These are phyloP conservation scores for Sphaeridia pumilis DNA, from an alignment of 2,888 invertebrate species.

Conservation along the genomic window DNA sequence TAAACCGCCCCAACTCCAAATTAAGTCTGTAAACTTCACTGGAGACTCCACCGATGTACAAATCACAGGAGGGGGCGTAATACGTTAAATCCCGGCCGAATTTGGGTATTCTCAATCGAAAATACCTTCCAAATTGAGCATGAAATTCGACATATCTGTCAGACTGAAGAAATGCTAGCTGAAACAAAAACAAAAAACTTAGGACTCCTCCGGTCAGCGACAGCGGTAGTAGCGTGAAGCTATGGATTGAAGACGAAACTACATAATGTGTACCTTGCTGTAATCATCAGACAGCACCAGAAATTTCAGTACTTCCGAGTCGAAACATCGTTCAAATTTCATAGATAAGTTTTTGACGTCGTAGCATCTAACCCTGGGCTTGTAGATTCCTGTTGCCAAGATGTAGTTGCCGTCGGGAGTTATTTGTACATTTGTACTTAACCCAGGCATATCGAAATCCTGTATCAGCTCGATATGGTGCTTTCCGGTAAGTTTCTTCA, in stretches of 20 bases:
- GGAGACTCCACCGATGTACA: constrained; percentile 78
- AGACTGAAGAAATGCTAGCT: constrained; percentile 79
- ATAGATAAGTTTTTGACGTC: constrained; percentile 90
- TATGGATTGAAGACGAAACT: too few relatives aligned
- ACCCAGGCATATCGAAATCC: constrained; percentile 97
- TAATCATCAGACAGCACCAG: constrained; percentile 90
- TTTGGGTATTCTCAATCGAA: constrained; percentile 79
- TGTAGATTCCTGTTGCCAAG: constrained; percentile 86
- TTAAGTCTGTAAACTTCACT: constrained; percentile 85
- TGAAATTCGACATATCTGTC: constrained; percentile 93
- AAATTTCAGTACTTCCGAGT: constrained; percentile 91
- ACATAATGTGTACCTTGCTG: constrained; percentile 82
- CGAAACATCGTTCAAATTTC: constrained; percentile 96
- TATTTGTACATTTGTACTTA: constrained; percentile 70
- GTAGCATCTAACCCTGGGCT: constrained; percentile 89
- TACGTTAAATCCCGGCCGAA: constrained; percentile 91
- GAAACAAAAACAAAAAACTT: too few relatives aligned
- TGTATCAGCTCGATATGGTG: constrained; percentile 91
- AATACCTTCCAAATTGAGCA: constrained; percentile 82
- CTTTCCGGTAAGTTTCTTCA: constrained; percentile 80
- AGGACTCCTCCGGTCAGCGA: too few relatives aligned
- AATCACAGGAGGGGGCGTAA: constrained; percentile 77
- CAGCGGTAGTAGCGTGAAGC: too few relatives aligned
- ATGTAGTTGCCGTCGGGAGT: constrained; percentile 88
- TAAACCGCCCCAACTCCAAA: constrained; percentile 86